Evolutionary conservation across 2,113 vertebrate genomes (phyloP), one percentile per base, ranked within the genome.

Genomic region (Coptodon rendalli): DNA sequence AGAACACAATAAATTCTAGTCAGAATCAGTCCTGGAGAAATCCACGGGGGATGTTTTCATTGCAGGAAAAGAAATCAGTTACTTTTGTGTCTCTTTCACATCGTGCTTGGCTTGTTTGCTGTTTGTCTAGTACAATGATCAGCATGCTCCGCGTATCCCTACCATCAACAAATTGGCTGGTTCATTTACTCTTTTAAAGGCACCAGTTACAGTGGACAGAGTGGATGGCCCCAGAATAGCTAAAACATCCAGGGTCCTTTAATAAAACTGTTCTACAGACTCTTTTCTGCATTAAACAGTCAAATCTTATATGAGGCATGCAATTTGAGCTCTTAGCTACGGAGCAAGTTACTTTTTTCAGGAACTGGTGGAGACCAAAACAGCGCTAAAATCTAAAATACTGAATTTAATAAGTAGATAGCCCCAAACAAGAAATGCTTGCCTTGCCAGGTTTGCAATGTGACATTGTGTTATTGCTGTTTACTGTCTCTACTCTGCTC

Each of bases 241-340:
- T 76, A 31, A 24, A 71, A 50, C 9, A 48, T 31, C 1, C 71
- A 78, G 71, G 16, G 43, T 78, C 27, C 43, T 48, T 45, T 17
- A 48, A 19, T 76, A 14, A 17, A 76, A 76, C 9, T 48, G 71
- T 76, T 12, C 10, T 38, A 5, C 34, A 22, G 6, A 66, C 10
- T 36, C 19, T n/a, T 38, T 36, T 66, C 61, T 66, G 61, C 61
- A 66, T 66, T 66, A 66, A 66, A 36, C 10, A 7, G 31, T 66
- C 0, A 36, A 66, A 66, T 66, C 31, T 36, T 36, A 66, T n/a
- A 36, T 66, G 31, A 31, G 57, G 14, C 0, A 17, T 0, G 3
- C 14, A 31, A 31, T 59, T 2, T 59, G 57, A 10, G 40, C 4
- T 76, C 71, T 50, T 0, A 45, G 40, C 0, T 27, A 50, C 1